Conservation (phyloP, 2,113 vertebrate genomes). For the Burhinus bistriatus region DNA sequence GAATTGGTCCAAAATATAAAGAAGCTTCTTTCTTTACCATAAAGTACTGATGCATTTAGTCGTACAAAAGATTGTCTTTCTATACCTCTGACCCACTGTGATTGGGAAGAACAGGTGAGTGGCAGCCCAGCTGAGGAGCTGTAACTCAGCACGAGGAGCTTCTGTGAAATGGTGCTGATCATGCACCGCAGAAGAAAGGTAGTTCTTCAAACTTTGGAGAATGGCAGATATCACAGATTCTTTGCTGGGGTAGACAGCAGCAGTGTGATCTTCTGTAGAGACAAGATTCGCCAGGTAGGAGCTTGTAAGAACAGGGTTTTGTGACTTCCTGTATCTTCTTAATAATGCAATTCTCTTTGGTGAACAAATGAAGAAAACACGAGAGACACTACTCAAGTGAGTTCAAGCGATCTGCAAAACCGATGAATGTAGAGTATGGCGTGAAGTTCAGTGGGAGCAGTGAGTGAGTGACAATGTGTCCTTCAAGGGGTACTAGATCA, state of each 20-base stretch:
- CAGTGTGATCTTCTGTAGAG: background rate
- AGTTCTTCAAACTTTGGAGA: background rate
- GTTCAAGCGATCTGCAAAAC: background rate
- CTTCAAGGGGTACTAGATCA: background rate
- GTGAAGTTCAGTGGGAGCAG: background rate
- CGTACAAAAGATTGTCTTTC: background rate
- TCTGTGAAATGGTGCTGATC: background rate
- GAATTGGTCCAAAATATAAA: background rate
- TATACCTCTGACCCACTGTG: background rate
- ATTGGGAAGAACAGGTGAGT: background rate
- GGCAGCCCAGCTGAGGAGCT: background rate
- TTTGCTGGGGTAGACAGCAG: background rate
- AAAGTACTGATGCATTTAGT: background rate
- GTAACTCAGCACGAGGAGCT: background rate
- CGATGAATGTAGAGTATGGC: fast-evolving
- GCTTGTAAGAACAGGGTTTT: background rate
- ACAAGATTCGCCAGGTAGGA: background rate
- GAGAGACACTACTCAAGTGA: background rate
- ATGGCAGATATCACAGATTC: background rate
- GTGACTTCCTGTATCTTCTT: background rate
- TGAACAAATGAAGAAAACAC: background rate
- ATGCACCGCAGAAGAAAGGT: background rate
- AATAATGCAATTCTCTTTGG: background rate
- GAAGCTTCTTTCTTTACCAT: background rate
- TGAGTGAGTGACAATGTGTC: background rate